Evolutionary conservation across 2,113 vertebrate species (phyloP).

Genomic region (Saimiri boliviensis): DNA sequence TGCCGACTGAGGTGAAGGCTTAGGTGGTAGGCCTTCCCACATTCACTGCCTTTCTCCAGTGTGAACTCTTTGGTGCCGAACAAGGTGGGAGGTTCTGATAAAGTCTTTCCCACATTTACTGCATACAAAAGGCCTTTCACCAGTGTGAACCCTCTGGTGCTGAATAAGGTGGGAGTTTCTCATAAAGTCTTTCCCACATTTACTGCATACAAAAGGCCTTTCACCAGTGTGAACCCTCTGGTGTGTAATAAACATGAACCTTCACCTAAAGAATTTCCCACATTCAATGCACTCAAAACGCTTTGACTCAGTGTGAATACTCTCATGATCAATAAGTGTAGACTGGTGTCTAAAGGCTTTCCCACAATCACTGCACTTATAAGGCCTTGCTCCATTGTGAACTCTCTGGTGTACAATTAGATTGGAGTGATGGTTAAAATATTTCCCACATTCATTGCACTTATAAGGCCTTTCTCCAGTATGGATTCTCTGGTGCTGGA

Average conservation of each 20-base stretch:
- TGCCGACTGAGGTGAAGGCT: slow-evolving; percentile 66
- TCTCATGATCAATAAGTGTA: slow-evolving; percentile 72
- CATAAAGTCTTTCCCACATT: slow-evolving; percentile 72
- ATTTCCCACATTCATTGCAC: slow-evolving; percentile 66
- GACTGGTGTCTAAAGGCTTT: slow-evolving; percentile 71
- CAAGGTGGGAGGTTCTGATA: no score
- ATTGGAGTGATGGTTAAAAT: slow-evolving; percentile 73
- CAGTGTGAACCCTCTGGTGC: slow-evolving; percentile 69
- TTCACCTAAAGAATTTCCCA: slow-evolving; percentile 67
- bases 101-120: no score
- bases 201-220: slow-evolving; percentile 71
- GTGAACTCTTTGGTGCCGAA: no score
- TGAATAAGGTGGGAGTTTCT: slow-evolving; percentile 71
- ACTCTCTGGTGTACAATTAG: slow-evolving; percentile 71
- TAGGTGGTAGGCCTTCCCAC: slow-evolving; percentile 65
- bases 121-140: no score
- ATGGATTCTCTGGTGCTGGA: slow-evolving; percentile 67
- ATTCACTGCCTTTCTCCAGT: no score
- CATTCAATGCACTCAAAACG: slow-evolving; percentile 65
- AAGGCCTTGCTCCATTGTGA: slow-evolving; percentile 70
- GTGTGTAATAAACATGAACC: slow-evolving; percentile 70
- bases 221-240: slow-evolving; percentile 74
- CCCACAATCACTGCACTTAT: slow-evolving; percentile 61
- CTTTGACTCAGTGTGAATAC: slow-evolving; percentile 55
- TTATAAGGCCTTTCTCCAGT: slow-evolving; percentile 71